A percentile compares a stretch with the other conserved stretches of the same genome.
phyloP scores from a whole-genome alignment of 2,888 invertebrate species.

The Stenurella melanura region DNA sequence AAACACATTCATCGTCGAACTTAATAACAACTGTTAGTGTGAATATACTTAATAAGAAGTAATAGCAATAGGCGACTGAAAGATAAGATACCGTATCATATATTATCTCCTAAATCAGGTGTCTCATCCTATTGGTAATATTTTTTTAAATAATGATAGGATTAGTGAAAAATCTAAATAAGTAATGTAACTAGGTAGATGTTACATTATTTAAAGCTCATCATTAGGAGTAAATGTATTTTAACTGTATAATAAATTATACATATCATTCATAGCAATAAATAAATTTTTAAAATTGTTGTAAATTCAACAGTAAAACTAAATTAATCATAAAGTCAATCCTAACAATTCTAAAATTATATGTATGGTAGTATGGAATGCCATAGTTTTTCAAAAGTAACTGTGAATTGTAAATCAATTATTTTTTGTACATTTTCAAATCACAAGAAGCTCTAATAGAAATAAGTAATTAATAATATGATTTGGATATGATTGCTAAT shows the following conservation, averaged over 20 bases:
- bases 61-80: not conserved
- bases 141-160: not conserved
- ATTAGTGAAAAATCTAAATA: not conserved
- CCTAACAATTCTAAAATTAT: not conserved
- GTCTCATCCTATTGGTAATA: not conserved
- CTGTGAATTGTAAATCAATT: constrained; percentile 13
- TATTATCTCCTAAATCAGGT: not conserved
- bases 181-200: not conserved
- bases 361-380: not conserved
- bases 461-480: constrained; percentile 1
- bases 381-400: constrained; percentile 15
- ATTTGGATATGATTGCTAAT: not conserved
- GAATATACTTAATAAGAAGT: not conserved
- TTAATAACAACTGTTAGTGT: not conserved
- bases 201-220: not conserved
- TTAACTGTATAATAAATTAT: constrained; percentile 11
- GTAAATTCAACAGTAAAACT: not conserved
- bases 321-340: not conserved
- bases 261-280: constrained; percentile 42
- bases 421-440: constrained; percentile 30
- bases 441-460: constrained; percentile 18
- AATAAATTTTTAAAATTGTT: constrained; percentile 3
- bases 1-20: no score
- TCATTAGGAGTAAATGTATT: not conserved
- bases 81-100: not conserved